Conservation (phyloP, 2,113 vertebrate genomes). For the Asarcornis scutulata region DNA sequence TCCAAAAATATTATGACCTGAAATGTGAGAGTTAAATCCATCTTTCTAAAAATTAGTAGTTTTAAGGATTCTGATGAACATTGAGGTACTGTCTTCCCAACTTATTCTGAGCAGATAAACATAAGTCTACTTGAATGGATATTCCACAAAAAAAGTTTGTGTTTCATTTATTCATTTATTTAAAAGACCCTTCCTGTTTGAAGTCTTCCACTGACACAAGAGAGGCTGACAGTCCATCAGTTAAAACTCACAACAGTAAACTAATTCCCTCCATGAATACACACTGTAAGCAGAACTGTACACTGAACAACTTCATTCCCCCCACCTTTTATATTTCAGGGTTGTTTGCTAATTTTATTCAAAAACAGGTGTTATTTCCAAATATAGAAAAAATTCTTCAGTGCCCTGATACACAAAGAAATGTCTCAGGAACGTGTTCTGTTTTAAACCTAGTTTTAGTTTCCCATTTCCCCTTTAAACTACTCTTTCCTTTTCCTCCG, state of each 20-base stretch:
- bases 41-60: background rate
- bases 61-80: background rate
- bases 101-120: background rate
- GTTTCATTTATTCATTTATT: background rate
- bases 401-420: background rate
- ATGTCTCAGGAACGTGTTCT: background rate
- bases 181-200: background rate
- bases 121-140: background rate
- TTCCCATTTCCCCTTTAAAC: background rate
- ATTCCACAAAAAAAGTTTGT: background rate
- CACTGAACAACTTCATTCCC: background rate
- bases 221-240: background rate
- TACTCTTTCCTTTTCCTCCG: background rate
- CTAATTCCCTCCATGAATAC: background rate
- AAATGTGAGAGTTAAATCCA: background rate
- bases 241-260: background rate
- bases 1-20: background rate
- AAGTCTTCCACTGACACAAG: background rate
- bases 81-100: background rate
- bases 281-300: background rate
- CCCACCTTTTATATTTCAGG: background rate
- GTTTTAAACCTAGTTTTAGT: background rate
- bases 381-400: background rate
- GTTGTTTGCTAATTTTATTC: slow-evolving; percentile 1
- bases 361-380: slow-evolving; percentile 9